Base-by-base conservation (phyloP, 1,140 invertebrate genomes). In the Aphelinus certus region DNA sequence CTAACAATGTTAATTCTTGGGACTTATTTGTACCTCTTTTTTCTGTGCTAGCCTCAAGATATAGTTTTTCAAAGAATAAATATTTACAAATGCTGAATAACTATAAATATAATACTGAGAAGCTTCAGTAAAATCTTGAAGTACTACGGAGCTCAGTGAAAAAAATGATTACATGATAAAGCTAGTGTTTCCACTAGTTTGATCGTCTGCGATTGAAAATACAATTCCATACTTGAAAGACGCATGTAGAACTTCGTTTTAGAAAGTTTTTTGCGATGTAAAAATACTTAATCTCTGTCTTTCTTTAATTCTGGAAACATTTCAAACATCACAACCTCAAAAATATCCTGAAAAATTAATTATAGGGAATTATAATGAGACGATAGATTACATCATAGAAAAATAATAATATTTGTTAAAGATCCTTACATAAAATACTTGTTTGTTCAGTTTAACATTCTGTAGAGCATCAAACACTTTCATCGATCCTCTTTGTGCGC, bases 401-500 rank as follows among this genome's bases (percentile, higher is more conserved):
- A 48, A 49, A 61, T 10, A 64, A 64, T 61, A 80, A 51, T 7
- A 61, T 62, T 7, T 61, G 57, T 51, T 58, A 48, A 74, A 69
- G 51, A 47, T 77, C 92, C 94, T 93, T 87, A 96, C 96, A 89
- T 97, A 97, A 88, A 96, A 94, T 49, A 98, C 87, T 80, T 97
- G 95, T 86, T 97, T 97, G 83, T 98, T 97, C 75, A 96, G 91
- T 80, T 91, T 91, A 75, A 92, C 91, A 87, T 96, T 93, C 85
- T 97, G 96, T 67, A 97, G 84, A 51, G 94, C 92, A 82, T 96
- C 93, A 88, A 97, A 97, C 62, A 97, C 91, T 88, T 96, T 97
- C 60, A 92, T 92, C 1, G 94, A 92, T 49, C 96, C 96, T 77
- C 92, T 91, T 76, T 92, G 92, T 48, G 94, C 94, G 79, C 94